Base-by-base conservation (phyloP, 35 echinoderm and acorn worm genomes). In the Acanthaster planci region DNA sequence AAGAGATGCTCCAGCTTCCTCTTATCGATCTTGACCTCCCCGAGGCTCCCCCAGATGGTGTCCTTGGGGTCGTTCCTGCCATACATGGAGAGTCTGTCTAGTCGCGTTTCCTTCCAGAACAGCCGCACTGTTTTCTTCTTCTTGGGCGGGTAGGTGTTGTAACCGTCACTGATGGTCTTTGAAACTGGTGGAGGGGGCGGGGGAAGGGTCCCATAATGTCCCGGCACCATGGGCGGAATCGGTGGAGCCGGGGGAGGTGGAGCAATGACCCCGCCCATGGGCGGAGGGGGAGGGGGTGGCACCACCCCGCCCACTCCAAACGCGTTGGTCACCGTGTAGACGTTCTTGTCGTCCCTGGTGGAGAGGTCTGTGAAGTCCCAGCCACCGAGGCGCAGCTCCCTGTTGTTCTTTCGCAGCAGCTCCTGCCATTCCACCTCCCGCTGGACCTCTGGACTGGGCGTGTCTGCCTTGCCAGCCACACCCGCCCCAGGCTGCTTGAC, bases 51-150 rank as follows among this genome's bases (percentile, higher is more conserved):
- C 81, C 81, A 32, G 34, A 29, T 60, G 37, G 81, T 60, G 31
- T 81, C 54, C 81, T 57, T 40, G 0, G 53, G 68, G 56, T 89
- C 87, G 22, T 86, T 35, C 23, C 60, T 76, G 47, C 79, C 84
- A 37, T 92, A 86, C 77, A 80, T 87, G 32, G 84, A 44, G 15
- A 86, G 29, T 26, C 60, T 84, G 10, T 86, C 78, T 21, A 79
- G 35, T 38, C 56, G 55, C 1, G 81, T 57, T 38, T 83, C 81
- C 53, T 93, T 91, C 96, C 92, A 99, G 75, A 94, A 94, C 26
- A 99, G 82, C 38, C 91, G 60, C 1, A 99, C 88, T 10, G 96
- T 99, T 83, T 99, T 99, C 89, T 99, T 99, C 40, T 92, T 92
- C 80, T 93, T 97, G 0, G 77, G 77, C 16, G 86, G 84, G 26